Percentiles rank a stretch among this genome's conserved stretches.
These are phyloP conservation scores for Catocala nupta DNA, from an alignment of 2,888 invertebrate genomes.

Conservation along the genomic window DNA sequence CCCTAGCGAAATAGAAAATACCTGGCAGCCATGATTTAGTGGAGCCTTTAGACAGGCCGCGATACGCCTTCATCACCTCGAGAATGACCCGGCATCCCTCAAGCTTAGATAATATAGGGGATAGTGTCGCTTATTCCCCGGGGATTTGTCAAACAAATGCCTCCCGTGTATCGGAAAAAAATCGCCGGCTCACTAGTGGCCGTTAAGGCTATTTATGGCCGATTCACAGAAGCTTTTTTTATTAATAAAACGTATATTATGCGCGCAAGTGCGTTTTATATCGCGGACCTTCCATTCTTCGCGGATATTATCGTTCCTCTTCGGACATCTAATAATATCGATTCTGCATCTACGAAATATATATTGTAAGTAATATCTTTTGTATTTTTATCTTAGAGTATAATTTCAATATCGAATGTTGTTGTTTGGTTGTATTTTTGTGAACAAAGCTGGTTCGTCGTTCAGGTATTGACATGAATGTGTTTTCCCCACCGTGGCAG, in stretches of 20 bases:
- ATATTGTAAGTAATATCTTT: conserved; percentile 55
- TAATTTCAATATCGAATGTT: conserved; percentile 48
- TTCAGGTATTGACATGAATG: conserved; percentile 68
- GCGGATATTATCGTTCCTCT: conserved; percentile 84
- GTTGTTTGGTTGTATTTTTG: conserved; percentile 51
- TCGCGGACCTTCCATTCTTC: conserved; percentile 73
- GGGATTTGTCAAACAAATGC: conserved; percentile 88
- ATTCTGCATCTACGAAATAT: conserved; percentile 64
- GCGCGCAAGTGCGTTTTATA: conserved; percentile 87
- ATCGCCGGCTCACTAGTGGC: conserved; percentile 82
- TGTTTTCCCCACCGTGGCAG: conserved; percentile 70
- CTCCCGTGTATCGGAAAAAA: conserved; percentile 83
- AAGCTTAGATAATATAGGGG: conserved; percentile 80
- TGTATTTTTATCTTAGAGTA: conserved; percentile 34
- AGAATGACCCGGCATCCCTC: conserved; percentile 85
- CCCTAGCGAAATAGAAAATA: conserved; percentile 72
- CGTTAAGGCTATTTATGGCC: conserved; percentile 86
- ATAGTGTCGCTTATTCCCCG: conserved; percentile 80
- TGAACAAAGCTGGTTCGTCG: conserved; percentile 34
- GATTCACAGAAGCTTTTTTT: conserved; percentile 84
- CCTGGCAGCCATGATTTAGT: conserved; percentile 83
- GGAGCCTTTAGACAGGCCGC: conserved; percentile 70
- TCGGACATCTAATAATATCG: conserved; percentile 83
- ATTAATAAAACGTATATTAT: conserved; percentile 88
- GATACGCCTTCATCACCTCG: conserved; percentile 85